phyloP scores from a whole-genome alignment of 2,797 vertebrate species.

The Hydrolagus colliei region DNA sequence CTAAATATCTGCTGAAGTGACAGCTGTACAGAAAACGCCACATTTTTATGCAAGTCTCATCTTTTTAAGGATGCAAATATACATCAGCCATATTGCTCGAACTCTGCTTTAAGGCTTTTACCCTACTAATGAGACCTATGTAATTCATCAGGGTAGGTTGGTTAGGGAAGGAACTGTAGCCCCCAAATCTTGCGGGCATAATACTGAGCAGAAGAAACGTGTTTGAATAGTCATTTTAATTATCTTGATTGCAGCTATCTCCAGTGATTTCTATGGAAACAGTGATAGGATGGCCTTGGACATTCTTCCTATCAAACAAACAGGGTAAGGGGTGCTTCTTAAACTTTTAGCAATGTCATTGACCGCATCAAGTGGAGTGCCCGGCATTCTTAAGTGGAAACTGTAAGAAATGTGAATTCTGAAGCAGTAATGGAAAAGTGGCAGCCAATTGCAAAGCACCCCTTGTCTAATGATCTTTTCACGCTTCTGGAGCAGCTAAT shows the following conservation, averaged over 20 bases:
- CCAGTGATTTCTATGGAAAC: too few relatives aligned
- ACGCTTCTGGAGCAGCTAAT: slow-evolving; percentile 18
- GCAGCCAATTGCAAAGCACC: neutral
- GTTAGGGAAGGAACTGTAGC: neutral
- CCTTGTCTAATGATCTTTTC: neutral
- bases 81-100: neutral
- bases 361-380: neutral
- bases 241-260: neutral
- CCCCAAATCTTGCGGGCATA: neutral
- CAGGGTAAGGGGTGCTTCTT: neutral
- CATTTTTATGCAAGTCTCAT: neutral
- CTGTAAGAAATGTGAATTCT: neutral
- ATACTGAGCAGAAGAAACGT: neutral
- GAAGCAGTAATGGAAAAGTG: neutral
- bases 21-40: neutral
- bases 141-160: neutral
- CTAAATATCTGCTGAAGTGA: neutral
- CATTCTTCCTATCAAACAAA: slow-evolving; percentile 4
- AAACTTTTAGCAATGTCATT: slow-evolving; percentile 15
- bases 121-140: neutral
- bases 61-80: neutral
- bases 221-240: neutral
- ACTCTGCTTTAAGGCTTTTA: neutral
- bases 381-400: neutral
- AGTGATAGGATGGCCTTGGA: neutral